phyloP scores from a whole-genome alignment of 2,113 vertebrate species.

The Anoplopoma fimbria region DNA sequence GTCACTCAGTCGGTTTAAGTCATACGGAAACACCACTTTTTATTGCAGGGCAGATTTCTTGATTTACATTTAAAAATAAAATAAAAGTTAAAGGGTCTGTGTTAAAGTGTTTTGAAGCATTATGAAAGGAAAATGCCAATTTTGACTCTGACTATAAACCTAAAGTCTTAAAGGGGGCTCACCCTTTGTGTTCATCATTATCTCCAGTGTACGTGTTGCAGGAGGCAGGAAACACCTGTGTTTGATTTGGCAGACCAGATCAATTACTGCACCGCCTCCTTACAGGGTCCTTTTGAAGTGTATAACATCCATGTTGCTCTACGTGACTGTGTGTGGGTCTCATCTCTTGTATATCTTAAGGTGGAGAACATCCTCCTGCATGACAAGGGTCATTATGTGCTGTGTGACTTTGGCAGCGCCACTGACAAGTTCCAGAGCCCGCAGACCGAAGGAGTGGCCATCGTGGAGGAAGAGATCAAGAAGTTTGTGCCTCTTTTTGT shows the following conservation, averaged over 20 bases:
- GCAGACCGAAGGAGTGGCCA: constrained; percentile 92
- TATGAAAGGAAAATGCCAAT: neutral
- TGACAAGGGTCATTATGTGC: constrained; percentile 96
- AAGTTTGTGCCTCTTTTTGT: constrained; percentile 84
- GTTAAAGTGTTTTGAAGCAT: neutral
- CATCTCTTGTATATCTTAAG: constrained; percentile 75
- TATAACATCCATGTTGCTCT: neutral
- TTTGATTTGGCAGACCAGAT: neutral
- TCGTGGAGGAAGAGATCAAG: constrained; percentile 98
- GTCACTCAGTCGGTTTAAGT: constrained; percentile 6
- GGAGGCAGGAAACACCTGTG: neutral
- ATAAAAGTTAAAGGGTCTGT: neutral
- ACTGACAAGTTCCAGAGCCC: constrained; percentile 98
- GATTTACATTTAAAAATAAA: neutral
- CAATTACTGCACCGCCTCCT: neutral
- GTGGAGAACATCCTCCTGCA: constrained; percentile 99
- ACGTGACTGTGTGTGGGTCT: neutral
- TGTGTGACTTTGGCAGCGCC: constrained; percentile 98
- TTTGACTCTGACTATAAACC: neutral
- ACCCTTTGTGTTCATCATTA: neutral
- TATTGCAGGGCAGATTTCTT: neutral
- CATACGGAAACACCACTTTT: constrained; percentile 7
- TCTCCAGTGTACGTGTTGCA: constrained; percentile 5
- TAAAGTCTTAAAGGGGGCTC: neutral
- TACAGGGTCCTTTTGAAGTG: neutral